These are phyloP conservation scores for Bombus breviceps DNA, from an alignment of 1,140 invertebrate genomes.

Conservation along the genomic window DNA sequence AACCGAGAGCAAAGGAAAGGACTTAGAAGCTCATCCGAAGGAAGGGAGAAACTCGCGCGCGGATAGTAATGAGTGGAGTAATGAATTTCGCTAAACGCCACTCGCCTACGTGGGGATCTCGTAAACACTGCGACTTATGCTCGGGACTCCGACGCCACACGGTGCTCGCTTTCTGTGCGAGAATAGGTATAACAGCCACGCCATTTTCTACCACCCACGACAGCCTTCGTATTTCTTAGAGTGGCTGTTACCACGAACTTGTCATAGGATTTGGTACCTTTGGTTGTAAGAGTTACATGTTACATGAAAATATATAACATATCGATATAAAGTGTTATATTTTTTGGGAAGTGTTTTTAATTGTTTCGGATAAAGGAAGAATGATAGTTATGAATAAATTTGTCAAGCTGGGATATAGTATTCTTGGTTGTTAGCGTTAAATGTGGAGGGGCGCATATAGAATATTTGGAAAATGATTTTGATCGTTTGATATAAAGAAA, in stretches of 20 bases:
- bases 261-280: neutral
- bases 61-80: slow-evolving; percentile 70
- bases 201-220: neutral
- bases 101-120: slow-evolving; percentile 64
- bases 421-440: too few species aligned
- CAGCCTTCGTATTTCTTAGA: neutral
- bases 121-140: slow-evolving; percentile 55
- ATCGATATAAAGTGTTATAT: too few species aligned
- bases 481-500: too few species aligned
- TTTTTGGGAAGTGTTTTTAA: too few species aligned
- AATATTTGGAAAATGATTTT: too few species aligned
- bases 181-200: neutral
- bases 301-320: too few species aligned
- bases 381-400: too few species aligned
- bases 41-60: neutral
- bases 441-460: too few species aligned
- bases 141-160: neutral
- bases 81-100: slow-evolving; percentile 72
- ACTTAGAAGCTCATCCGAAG: neutral
- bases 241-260: neutral
- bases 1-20: slow-evolving; percentile 31
- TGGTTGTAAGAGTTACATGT: too few species aligned
- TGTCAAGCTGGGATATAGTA: too few species aligned
- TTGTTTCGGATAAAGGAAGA: too few species aligned
- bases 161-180: neutral